Percentiles rank a stretch among this genome's conserved stretches.
These are phyloP conservation scores for Notarius lentiginosus DNA, from an alignment of 2,113 vertebrate genomes.

Conservation along the genomic window DNA sequence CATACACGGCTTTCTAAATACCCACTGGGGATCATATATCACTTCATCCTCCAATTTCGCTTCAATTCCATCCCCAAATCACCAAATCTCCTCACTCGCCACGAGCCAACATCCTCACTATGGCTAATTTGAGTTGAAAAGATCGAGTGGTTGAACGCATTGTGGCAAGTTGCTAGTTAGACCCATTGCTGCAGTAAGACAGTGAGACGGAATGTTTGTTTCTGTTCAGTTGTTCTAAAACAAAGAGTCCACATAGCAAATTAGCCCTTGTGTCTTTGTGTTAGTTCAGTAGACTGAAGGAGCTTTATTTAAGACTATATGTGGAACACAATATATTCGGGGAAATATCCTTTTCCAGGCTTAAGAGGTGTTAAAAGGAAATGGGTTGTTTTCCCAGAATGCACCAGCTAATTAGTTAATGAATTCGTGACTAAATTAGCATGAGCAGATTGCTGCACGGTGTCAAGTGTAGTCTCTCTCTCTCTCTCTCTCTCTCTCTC, in stretches of 20 bases:
- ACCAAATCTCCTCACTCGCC: neutral
- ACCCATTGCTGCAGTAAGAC: constrained; percentile 12
- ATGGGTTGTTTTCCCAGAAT: constrained; percentile 51
- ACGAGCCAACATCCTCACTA: neutral
- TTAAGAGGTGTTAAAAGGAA: constrained; percentile 56
- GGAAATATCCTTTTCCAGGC: constrained; percentile 38
- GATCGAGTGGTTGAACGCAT: neutral
- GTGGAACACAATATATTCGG: constrained; percentile 22
- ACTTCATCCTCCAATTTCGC: neutral
- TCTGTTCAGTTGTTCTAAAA: constrained; percentile 5
- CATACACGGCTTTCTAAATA: constrained; percentile 37
- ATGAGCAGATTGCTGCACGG: constrained; percentile 35
- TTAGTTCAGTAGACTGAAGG: constrained; percentile 42
- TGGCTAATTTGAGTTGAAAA: neutral
- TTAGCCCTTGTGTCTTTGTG: constrained; percentile 55
- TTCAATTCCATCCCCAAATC: neutral
- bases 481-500: too few species aligned
- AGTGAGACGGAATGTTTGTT: neutral
- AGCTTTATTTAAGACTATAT: constrained; percentile 37
- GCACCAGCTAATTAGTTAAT: constrained; percentile 67
- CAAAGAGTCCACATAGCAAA: constrained; percentile 23
- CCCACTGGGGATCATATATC: neutral
- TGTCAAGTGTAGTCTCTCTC: neutral
- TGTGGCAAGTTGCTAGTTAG: constrained; percentile 10
- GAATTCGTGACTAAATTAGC: constrained; percentile 66